Evolutionary conservation across 2,797 vertebrate species (phyloP).

Genomic region (Crocidura indochinensis): DNA sequence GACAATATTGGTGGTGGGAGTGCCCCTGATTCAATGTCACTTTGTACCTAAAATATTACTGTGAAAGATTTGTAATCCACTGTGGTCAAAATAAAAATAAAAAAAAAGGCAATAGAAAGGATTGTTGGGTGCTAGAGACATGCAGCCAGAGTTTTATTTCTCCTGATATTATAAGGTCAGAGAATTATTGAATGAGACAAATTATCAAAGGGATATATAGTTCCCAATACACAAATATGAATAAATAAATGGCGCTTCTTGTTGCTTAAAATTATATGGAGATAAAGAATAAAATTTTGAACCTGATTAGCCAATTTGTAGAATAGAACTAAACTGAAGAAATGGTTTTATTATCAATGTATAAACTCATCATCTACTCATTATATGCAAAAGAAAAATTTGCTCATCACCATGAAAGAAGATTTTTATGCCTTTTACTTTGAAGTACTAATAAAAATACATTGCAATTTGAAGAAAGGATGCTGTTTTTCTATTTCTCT

Average conservation of each 20-base stretch:
- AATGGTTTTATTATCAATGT: conserved; percentile 85
- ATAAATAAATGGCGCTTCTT: conserved; percentile 87
- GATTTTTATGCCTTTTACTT: conserved; percentile 81
- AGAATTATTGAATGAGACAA: conserved; percentile 78
- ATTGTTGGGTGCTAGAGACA: background rate
- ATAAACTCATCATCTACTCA: conserved; percentile 78
- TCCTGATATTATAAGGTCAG: background rate
- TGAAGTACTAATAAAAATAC: conserved; percentile 74
- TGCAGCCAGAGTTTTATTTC: conserved; percentile 34
- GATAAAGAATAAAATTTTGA: conserved; percentile 89
- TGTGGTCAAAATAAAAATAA: too few species aligned
- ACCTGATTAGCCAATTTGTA: conserved; percentile 90
- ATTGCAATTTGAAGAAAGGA: conserved; percentile 60
- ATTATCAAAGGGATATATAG: conserved; percentile 83
- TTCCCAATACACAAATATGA: conserved; percentile 77
- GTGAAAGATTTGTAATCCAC: too few species aligned
- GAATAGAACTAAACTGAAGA: conserved; percentile 85
- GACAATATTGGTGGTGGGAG: too few species aligned
- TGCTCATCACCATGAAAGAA: conserved; percentile 75
- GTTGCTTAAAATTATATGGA: conserved; percentile 90
- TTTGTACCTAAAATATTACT: too few species aligned
- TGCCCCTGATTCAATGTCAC: too few species aligned
- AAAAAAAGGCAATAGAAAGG: background rate
- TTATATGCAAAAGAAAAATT: conserved; percentile 80
- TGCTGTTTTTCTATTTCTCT: conserved; percentile 43